Conservation (phyloP, 2,113 vertebrate species). For the Calidris pygmaea region DNA sequence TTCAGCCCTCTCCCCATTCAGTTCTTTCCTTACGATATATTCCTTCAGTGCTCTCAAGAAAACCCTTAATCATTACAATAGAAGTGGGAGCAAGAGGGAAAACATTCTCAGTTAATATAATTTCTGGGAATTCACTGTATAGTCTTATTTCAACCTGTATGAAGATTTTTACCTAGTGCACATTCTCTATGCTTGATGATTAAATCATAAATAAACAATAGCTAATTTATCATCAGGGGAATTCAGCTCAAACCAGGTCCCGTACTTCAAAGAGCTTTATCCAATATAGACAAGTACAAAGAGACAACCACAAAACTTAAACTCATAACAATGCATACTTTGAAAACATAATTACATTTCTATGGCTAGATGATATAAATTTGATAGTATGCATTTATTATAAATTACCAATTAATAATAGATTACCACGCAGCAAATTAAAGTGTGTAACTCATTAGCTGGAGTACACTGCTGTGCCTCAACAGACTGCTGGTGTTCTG, state of each 20-base stretch:
- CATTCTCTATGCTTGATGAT: not conserved
- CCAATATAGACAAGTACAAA: not conserved
- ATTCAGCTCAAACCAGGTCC: not conserved
- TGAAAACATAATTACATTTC: constrained; percentile 1
- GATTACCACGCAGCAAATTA: constrained; percentile 15
- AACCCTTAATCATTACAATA: not conserved
- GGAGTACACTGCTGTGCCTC: not conserved
- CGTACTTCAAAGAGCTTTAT: not conserved
- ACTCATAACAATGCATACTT: not conserved
- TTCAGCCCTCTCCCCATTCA: not conserved
- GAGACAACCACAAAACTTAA: not conserved
- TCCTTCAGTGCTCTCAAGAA: not conserved
- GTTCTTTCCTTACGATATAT: not conserved
- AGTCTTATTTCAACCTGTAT: not conserved
- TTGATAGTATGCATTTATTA: constrained; percentile 18
- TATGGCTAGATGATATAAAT: not conserved
- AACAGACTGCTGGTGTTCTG: not conserved
- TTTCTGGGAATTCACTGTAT: not conserved
- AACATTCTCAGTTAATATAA: not conserved
- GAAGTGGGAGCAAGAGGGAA: not conserved
- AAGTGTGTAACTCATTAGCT: constrained; percentile 18
- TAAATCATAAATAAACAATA: not conserved
- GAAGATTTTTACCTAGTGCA: not conserved
- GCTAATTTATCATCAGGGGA: not conserved
- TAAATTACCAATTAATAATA: constrained; percentile 42